phyloP scores from a whole-genome alignment of 2,888 invertebrate species.

The Cremastobaeus sp. region DNA sequence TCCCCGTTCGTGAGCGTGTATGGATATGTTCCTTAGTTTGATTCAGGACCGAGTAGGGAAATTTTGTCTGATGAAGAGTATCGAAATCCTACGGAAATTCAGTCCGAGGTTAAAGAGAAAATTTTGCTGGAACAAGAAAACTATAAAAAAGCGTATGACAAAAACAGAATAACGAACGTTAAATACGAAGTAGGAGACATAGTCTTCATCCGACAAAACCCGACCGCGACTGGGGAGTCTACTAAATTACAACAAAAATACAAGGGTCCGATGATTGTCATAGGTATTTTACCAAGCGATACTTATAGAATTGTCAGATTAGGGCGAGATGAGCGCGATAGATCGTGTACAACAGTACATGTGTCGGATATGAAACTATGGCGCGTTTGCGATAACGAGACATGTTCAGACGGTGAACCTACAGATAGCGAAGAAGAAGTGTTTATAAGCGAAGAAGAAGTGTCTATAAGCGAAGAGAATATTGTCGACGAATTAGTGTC shows the following conservation, averaged over 20 bases:
- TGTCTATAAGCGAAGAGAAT: neutral
- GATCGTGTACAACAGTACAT: conserved; percentile 31
- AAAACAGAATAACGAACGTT: neutral
- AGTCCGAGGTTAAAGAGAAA: neutral
- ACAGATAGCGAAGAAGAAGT: neutral
- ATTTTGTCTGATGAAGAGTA: conserved; percentile 5
- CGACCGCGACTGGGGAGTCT: neutral
- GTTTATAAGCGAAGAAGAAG: too few species aligned
- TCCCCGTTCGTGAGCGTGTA: conserved; percentile 22
- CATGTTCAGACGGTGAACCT: neutral
- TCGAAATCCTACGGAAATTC: neutral
- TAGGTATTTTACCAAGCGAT: conserved; percentile 7
- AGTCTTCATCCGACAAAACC: conserved; percentile 11
- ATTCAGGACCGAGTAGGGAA: neutral
- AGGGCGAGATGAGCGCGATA: conserved; percentile 1
- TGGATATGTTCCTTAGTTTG: conserved; percentile 22
- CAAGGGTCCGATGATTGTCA: conserved; percentile 15
- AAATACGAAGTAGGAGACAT: conserved; percentile 19
- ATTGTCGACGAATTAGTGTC: neutral
- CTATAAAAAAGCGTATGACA: conserved; percentile 21
- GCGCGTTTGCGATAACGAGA: neutral
- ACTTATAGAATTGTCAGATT: conserved; percentile 12
- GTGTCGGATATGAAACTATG: conserved; percentile 41
- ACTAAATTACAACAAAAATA: conserved; percentile 11
- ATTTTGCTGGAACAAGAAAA: neutral